These are phyloP conservation scores for Limosa lapponica DNA, from an alignment of 2,797 vertebrate genomes.

Conservation along the genomic window DNA sequence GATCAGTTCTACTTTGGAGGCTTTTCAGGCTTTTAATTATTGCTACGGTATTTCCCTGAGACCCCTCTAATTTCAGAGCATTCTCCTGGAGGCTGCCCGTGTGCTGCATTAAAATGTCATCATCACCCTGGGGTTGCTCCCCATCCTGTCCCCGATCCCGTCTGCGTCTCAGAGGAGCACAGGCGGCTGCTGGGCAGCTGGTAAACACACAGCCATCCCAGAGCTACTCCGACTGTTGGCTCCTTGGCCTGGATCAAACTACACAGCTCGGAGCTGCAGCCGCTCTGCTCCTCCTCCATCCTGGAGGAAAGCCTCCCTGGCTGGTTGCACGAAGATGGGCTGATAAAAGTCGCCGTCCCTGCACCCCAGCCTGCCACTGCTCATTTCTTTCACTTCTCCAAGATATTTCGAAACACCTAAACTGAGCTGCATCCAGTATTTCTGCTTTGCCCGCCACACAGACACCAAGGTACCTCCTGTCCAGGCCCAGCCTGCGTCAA, in stretches of 20 bases:
- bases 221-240: neutral
- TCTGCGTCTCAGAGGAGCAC: neutral
- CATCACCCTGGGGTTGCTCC: neutral
- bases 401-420: neutral
- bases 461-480: neutral
- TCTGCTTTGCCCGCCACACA: neutral
- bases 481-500: neutral
- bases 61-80: neutral
- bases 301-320: neutral
- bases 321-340: too few species aligned
- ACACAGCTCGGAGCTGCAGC: neutral
- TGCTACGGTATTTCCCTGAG: neutral
- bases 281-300: neutral
- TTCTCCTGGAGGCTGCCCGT: neutral
- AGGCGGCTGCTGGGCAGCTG: neutral
- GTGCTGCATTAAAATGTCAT: neutral
- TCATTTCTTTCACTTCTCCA: neutral
- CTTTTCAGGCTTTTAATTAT: neutral
- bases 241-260: neutral
- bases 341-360: neutral
- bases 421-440: too few species aligned
- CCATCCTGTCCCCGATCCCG: neutral
- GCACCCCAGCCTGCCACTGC: neutral
- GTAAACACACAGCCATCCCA: accelerated
- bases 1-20: neutral